Base-by-base conservation (phyloP, 2,113 vertebrate species). In the Ageneiosus marmoratus region DNA sequence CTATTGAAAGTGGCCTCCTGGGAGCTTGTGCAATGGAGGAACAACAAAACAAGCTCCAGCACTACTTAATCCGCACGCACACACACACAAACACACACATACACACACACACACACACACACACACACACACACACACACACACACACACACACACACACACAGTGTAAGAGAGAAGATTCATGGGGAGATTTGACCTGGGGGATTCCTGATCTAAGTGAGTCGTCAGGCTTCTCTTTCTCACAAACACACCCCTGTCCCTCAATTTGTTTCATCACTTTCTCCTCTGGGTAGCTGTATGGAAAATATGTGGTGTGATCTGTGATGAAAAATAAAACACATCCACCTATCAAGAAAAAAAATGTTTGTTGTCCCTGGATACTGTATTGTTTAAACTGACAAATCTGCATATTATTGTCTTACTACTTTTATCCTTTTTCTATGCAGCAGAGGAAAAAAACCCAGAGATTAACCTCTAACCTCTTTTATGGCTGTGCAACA, bases 201-300 rank as follows among this genome's bases (percentile, higher is more conserved):
- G 72, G 81, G 77, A 85, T 77, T 76, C 58, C 41, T 69, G 76
- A 76, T 70, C 80, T 46, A 62, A 77, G 58, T 69, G 73, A 77
- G 83, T 83, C 80, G 80, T 75, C 67, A 84, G 65, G 83, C 60
- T 63, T 87, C 67, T 79, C 48, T 27, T 62, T 58, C 48, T 74
- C 79, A 79, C 77, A 87, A 87, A 83, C 81, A 87, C 86, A 80
- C 76, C 63, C 55, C 77, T 82, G 86, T 87, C 80, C 62, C 44
- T 80, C 27, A 62, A 67, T 79, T 80, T 41, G 72, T 87, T 87
- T 82, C 80, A 83, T 85, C 83, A 87, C 5, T 37, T 73, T 83
- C 37, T 83, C 81, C 77, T 53, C 58, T 76, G 82, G 86, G 79
- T 79, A 56, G 60, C 20, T 29, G 51, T 63, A 80, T 77, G 48